Conservation (phyloP, 2,888 invertebrate genomes). For the Scaptomyza polygonia region DNA sequence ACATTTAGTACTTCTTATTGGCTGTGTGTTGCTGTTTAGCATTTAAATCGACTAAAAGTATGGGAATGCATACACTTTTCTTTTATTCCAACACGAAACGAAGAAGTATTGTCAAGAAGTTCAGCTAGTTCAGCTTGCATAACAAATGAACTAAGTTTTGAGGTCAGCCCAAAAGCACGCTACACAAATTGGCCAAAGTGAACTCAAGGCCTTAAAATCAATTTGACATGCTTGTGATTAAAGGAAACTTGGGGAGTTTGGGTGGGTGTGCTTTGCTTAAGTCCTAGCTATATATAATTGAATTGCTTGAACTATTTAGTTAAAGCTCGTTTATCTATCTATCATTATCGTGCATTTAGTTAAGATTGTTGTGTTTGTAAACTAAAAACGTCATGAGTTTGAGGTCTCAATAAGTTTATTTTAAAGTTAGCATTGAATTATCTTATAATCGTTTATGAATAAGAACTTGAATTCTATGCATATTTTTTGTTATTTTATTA, state of each 20-base stretch:
- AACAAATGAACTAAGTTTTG: slow-evolving; percentile 11
- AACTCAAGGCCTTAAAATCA: slow-evolving; percentile 15
- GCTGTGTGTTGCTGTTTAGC: slow-evolving; percentile 48
- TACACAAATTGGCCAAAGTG: slow-evolving; percentile 18
- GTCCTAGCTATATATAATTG: not conserved
- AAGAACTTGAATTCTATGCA: too few species aligned
- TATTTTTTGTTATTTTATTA: too few species aligned
- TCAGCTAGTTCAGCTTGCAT: slow-evolving; percentile 19
- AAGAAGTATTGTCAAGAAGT: slow-evolving; percentile 16
- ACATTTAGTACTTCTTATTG: slow-evolving; percentile 56
- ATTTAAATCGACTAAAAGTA: slow-evolving; percentile 52
- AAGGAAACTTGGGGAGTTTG: not conserved
- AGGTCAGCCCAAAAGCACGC: slow-evolving; percentile 31
- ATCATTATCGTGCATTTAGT: not conserved
- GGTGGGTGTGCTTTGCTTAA: not conserved
- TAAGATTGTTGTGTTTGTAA: not conserved
- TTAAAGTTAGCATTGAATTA: too few species aligned
- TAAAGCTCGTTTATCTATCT: not conserved
- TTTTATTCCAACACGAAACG: not conserved
- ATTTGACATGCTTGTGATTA: not conserved
- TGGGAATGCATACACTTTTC: slow-evolving; percentile 7
- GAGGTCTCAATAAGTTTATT: too few species aligned
- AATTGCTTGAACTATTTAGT: not conserved
- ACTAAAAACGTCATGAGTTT: too few species aligned
- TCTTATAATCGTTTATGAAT: too few species aligned